Evolutionary conservation across 2,113 vertebrate species (phyloP).

Genomic region (Hoplias malabaricus): DNA sequence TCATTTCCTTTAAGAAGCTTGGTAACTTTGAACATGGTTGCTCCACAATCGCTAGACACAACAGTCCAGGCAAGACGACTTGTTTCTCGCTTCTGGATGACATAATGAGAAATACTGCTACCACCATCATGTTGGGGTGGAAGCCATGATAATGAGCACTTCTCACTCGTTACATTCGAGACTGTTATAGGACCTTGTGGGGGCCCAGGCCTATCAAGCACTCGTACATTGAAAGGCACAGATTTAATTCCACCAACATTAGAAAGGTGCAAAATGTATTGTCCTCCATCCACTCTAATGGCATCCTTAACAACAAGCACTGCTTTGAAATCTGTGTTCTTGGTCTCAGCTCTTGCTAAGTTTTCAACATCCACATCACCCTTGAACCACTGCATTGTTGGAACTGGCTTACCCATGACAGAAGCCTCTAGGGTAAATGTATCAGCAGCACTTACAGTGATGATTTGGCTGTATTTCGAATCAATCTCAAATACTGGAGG

Average conservation of each 20-base stretch:
- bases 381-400: constrained; percentile 92
- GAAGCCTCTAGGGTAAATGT: constrained; percentile 90
- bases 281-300: constrained; percentile 93
- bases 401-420: constrained; percentile 90
- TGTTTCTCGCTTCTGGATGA: constrained; percentile 97
- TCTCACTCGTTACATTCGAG: constrained; percentile 91
- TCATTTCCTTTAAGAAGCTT: constrained; percentile 97
- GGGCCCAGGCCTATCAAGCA: constrained; percentile 93
- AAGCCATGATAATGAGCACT: constrained; percentile 91
- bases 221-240: constrained; percentile 87
- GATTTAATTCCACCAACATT: constrained; percentile 94
- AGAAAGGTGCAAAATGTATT: constrained; percentile 89
- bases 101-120: constrained; percentile 89
- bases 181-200: constrained; percentile 89
- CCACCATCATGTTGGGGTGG: constrained; percentile 93
- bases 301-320: constrained; percentile 91
- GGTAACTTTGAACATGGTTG: constrained; percentile 92
- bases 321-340: constrained; percentile 90
- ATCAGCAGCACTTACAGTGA: constrained; percentile 92
- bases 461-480: constrained; percentile 87
- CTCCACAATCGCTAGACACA: constrained; percentile 85
- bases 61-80: constrained; percentile 96
- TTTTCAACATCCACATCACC: constrained; percentile 90
- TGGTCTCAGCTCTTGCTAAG: constrained; percentile 89
- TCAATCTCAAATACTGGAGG: constrained; percentile 90